Base-by-base conservation (phyloP, 2,113 vertebrate species). In the Origma solitaria region DNA sequence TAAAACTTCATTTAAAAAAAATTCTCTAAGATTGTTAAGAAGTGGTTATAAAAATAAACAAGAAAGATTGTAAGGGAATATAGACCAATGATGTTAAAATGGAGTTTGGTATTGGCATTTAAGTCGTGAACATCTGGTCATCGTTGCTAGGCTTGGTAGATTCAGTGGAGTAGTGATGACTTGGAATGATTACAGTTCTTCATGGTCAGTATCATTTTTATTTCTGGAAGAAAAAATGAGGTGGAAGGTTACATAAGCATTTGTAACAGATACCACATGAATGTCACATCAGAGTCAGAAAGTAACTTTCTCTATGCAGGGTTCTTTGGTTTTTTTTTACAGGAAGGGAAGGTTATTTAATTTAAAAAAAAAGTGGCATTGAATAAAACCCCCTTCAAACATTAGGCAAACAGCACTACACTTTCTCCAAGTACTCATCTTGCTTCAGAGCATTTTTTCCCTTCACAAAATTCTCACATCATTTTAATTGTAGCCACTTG, bases 21-120 rank as follows among this genome's bases (percentile, higher is more conserved):
- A 94, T 95, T 89, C 95, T 85, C 97, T 97, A 98, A 96, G 88
- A 97, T 97, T 98, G 98, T 98, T 99, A 98, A 98, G 98, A 98
- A 99, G 98, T 98, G 98, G 98, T 99, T 99, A 98, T 98, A 97
- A 98, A 97, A 97, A 97, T 92, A 88, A 97, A 97, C 94, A 94
- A 96, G 90, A 95, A 97, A 96, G 95, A 97, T 7, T 95, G 88
- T 58, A 57, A 88, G 91, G 93, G 94, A 96, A 96, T 76, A 90
- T 91, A 95, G 95, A 97, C 96, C 86, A 96, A 97, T 97, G 97
- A 97, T 93, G 95, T 97, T 98, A 97, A 96, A 94, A 82, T 90
- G 94, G 82, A 76, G 95, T 97, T 98, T 97, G 98, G 97, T 95
- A 96, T 98, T 97, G 98, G 97, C 97, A 96, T 97, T 96, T 96